Base-by-base conservation (phyloP, 2,113 vertebrate species). In the Melanocharis versteri region DNA sequence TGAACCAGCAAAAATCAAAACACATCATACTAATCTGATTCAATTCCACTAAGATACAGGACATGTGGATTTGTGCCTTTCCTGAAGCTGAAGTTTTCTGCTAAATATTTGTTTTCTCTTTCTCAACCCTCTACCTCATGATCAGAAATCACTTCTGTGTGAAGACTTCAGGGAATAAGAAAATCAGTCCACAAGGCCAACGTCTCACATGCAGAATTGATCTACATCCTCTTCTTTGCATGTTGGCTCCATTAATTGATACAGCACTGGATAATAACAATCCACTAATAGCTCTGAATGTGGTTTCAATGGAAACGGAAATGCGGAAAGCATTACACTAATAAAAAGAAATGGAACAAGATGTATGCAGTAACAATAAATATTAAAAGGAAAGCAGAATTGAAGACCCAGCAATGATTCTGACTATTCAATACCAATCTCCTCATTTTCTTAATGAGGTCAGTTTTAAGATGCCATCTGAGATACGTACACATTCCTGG, bases 221-320 rank as follows among this genome's bases (percentile, higher is more conserved):
- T 97, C 93, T 96, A 80, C 68, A 93, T 91, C 83, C 91, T 96
- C 83, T 6, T 84, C 91, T 93, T 86, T 80, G 42, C 72, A 80
- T 83, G 12, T 94, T 94, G 93, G 82, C 80, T 97, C 89, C 93
- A 90, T 92, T 97, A 97, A 98, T 96, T 98, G 97, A 92, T 94
- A 95, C 11, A 89, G 68, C 33, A 54, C n/a, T 90, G 68, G 83
- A 77, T 84, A 96, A 95, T 54, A 97, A 87, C 81, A 93, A 95
- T 44, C 90, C 87, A 87, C 94, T 98, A 96, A 97, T 93, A 97
- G 96, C 76, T 77, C 81, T 16, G 24, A 91, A 76, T 90, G 82
- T 69, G 76, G 82, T 83, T 97, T 95, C 87, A 97, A 95, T 66
- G 93, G 93, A 97, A 98, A 87, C 88, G 47, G 82, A 96, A 66